These are phyloP conservation scores for Malurus melanocephalus DNA, from an alignment of 2,113 vertebrate genomes.

Conservation along the genomic window DNA sequence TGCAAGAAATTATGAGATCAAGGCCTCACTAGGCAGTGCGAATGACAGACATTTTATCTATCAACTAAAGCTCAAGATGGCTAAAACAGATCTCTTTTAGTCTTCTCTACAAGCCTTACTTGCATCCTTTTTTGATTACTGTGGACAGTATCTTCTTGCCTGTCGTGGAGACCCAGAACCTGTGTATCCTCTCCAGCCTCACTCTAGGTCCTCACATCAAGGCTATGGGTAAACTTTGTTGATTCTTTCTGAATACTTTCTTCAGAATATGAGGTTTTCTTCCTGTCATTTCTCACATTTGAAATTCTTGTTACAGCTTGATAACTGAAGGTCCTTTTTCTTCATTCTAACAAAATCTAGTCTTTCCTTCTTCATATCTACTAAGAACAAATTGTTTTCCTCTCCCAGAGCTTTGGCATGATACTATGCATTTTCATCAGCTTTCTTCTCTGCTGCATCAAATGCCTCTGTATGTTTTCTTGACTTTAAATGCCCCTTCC, in stretches of 20 bases:
- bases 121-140: conserved; percentile 19
- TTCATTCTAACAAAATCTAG: neutral
- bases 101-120: conserved; percentile 29
- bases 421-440: fast-evolving
- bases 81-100: conserved; percentile 49
- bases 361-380: neutral
- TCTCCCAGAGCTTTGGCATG: neutral
- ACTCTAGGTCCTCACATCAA: conserved; percentile 25
- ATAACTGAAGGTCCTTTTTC: neutral
- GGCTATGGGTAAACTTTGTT: conserved; percentile 38
- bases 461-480: neutral
- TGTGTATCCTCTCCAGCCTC: conserved; percentile 29
- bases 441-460: neutral
- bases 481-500: neutral
- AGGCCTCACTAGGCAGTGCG: neutral
- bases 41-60: conserved; percentile 23
- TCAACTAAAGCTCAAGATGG: conserved; percentile 43
- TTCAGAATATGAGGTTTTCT: neutral
- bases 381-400: neutral
- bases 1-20: neutral
- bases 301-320: neutral
- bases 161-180: neutral
- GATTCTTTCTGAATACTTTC: conserved; percentile 24
- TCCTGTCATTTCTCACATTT: neutral
- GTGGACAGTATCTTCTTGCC: conserved; percentile 31